A percentile compares a stretch with the other conserved stretches of the same genome.
phyloP scores from a whole-genome alignment of 2,797 vertebrate species.

The Microctenopoma lineatum region DNA sequence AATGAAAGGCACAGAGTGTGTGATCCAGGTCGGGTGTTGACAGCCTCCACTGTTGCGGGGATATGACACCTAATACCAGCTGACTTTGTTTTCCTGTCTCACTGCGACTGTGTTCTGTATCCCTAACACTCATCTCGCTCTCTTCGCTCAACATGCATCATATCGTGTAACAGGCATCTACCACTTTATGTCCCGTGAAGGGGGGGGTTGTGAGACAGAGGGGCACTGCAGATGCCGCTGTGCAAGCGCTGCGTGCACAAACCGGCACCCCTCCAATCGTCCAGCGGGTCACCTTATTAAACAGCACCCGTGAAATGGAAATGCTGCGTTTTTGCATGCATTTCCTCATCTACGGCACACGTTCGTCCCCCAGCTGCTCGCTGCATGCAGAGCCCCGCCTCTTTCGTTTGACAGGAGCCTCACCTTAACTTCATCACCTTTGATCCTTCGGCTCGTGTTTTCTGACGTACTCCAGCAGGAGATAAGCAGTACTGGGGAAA shows the following conservation, averaged over 20 bases:
- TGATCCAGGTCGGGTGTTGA: constrained; percentile 70
- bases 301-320: constrained; percentile 69
- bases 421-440: constrained; percentile 67
- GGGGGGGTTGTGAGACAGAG: constrained; percentile 63
- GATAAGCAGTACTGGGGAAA: constrained; percentile 38
- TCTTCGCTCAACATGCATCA: constrained; percentile 83
- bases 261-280: constrained; percentile 66
- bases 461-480: constrained; percentile 39
- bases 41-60: constrained; percentile 54
- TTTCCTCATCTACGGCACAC: constrained; percentile 28
- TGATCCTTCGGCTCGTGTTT: constrained; percentile 53
- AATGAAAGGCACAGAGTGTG: constrained; percentile 34
- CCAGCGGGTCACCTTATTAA: constrained; percentile 58
- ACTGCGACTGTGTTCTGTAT: constrained; percentile 61
- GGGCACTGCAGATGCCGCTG: constrained; percentile 67
- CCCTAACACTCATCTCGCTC: constrained; percentile 79
- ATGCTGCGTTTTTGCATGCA: constrained; percentile 52
- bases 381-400: constrained; percentile 21
- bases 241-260: constrained; percentile 48
- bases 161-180: constrained; percentile 92
- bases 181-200: constrained; percentile 82
- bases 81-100: constrained; percentile 66
- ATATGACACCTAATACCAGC: constrained; percentile 60
- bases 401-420: constrained; percentile 34
- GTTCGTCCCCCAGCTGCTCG: constrained; percentile 26